These are phyloP conservation scores for Cyaniris semiargus DNA, from an alignment of 2,888 invertebrate genomes.

Conservation along the genomic window DNA sequence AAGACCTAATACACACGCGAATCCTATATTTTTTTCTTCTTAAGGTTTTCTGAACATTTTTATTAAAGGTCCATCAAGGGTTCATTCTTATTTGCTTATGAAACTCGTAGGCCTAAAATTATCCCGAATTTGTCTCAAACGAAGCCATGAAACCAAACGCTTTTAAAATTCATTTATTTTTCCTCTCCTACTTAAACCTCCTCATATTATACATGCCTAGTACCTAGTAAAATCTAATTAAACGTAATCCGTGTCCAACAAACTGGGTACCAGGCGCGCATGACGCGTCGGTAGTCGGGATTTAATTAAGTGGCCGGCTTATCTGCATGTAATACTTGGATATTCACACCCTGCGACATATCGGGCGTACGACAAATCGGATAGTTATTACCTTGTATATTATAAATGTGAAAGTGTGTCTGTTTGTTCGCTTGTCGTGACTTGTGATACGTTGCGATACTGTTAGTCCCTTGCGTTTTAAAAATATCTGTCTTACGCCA, in stretches of 20 bases:
- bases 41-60: no score
- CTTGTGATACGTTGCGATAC: no score
- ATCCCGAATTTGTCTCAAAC: no score
- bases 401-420: no score
- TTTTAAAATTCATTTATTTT: neutral
- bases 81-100: no score
- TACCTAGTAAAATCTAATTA: slow-evolving; percentile 11
- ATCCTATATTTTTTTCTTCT: no score
- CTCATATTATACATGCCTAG: neutral
- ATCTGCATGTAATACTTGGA: slow-evolving; percentile 19
- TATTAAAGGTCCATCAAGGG: no score
- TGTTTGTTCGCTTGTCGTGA: no score
- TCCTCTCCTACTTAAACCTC: neutral
- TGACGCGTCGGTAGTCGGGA: neutral
- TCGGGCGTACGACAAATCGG: neutral
- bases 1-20: no score
- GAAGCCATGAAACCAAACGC: neutral
- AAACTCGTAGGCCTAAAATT: no score
- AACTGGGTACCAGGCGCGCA: neutral
- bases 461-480: no score
- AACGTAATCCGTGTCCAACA: slow-evolving; percentile 22
- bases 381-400: neutral
- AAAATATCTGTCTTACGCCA: no score
- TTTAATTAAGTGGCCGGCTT: slow-evolving; percentile 19
- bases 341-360: neutral